Base-by-base conservation (phyloP, 2,888 invertebrate species). In the Papilio protenor region DNA sequence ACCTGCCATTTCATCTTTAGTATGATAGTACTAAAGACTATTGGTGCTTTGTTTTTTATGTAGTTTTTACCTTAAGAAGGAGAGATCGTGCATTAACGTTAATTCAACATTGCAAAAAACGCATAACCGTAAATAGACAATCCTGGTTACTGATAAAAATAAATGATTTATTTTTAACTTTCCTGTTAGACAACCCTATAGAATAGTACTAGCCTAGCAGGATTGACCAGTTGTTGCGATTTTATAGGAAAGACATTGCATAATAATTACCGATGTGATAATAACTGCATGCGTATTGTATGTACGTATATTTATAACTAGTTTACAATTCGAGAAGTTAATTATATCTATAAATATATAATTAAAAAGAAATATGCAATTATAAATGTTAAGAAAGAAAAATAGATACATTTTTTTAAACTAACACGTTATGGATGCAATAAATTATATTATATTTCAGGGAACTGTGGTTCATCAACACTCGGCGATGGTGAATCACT, bases 161-260 rank as follows among this genome's bases (percentile, higher is more conserved):
- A 10, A 23, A 70, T 1, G 6, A 49, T 70, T 70, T 45, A 71
- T 49, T 71, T 52, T 52, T 52, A 23, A 27, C 8, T 45, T 40
- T 11, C 40, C 45, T 12, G 16, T 61, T 12, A 16, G 79, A 27
- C 88, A 90, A 78, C 87, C 86, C 88, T 88, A 83, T 18, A 21
- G 49, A 76, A 82, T 78, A 81, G 81, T 81, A 79, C 77, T 81
- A 80, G 80, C 80, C 75, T 81, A 85, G 88, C 90, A 82, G 85
- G 90, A 83, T 81, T 80, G 87, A 89, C 94, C 83, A 86, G 93
- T 93, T 88, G 91, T 88, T 84, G 90, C 92, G 94, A 94, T 94
- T 94, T 94, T 90, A 92, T 92, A 85, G 81, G 87, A 87, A 89
- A 85, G 87, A 84, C 88, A 90, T 92, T 91, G 91, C 91, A 89